phyloP scores from a whole-genome alignment of 1,140 invertebrate genomes.

The Monochamus saltuarius region DNA sequence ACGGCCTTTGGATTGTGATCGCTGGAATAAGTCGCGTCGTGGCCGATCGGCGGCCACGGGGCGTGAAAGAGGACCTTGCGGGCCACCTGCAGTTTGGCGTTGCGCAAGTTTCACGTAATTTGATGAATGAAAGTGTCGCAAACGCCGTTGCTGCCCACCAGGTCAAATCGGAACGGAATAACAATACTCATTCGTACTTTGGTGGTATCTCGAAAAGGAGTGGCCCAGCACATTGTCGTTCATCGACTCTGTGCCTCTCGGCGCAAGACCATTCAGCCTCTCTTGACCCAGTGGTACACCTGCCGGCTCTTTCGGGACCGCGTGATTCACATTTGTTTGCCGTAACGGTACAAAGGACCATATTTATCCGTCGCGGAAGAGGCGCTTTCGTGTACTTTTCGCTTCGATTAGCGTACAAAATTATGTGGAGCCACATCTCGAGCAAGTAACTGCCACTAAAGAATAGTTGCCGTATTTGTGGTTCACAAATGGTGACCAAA shows the following conservation, averaged over 20 bases:
- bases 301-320: not conserved
- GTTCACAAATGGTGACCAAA: no score
- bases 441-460: no score
- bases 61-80: not conserved
- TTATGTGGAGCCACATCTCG: no score
- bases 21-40: no score
- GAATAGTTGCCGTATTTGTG: no score
- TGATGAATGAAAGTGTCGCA: conserved; percentile 17
- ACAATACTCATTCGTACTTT: conserved; percentile 3
- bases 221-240: conserved; percentile 9
- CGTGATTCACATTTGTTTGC: conserved; percentile 1
- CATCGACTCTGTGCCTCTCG: not conserved
- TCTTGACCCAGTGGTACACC: conserved; percentile 9
- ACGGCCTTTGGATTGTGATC: no score
- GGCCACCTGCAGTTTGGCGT: not conserved
- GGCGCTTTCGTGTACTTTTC: conserved; percentile 4
- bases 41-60: no score
- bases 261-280: not conserved
- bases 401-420: no score
- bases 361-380: conserved; percentile 8
- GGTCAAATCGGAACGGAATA: conserved; percentile 9
- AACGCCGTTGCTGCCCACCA: conserved; percentile 11
- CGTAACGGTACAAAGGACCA: conserved; percentile 1
- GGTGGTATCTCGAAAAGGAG: conserved; percentile 16
- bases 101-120: not conserved